These are phyloP conservation scores for Aldabrachelys gigantea DNA, from an alignment of 2,113 vertebrate species.

Conservation along the genomic window DNA sequence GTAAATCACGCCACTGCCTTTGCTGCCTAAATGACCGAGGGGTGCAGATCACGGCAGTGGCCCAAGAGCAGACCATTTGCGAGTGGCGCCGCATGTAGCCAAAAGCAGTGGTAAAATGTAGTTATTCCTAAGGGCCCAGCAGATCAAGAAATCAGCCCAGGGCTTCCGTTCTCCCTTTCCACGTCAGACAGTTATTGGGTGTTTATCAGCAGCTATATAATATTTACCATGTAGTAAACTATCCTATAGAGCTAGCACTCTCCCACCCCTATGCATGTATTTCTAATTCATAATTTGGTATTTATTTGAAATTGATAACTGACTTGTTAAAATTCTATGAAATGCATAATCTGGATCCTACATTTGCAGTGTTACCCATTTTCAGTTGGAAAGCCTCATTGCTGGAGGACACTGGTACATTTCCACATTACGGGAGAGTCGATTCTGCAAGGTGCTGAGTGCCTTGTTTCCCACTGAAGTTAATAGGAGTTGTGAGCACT, in stretches of 20 bases:
- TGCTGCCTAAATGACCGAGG: background rate
- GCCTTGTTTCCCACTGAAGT: background rate
- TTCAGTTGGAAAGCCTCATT: background rate
- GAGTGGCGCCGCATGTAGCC: background rate
- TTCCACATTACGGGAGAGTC: accelerated
- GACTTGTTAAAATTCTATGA: conserved; percentile 3
- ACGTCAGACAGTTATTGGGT: background rate
- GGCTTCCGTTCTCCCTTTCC: background rate
- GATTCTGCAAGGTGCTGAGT: background rate
- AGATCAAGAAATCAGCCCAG: background rate
- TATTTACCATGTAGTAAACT: background rate
- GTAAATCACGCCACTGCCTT: background rate
- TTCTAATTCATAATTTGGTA: background rate
- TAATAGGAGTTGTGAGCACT: background rate
- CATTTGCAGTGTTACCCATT: background rate
- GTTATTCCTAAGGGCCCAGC: accelerated
- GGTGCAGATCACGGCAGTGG: background rate
- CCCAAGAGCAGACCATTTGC: background rate
- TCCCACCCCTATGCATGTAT: background rate
- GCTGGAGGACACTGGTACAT: background rate
- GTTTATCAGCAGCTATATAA: background rate
- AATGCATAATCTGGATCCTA: background rate
- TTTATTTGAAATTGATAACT: background rate
- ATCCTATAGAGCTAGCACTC: background rate
- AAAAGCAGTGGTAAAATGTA: background rate